Evolutionary conservation across 1,140 invertebrate genomes (phyloP).

Genomic region (Propsilocerus akamusi): DNA sequence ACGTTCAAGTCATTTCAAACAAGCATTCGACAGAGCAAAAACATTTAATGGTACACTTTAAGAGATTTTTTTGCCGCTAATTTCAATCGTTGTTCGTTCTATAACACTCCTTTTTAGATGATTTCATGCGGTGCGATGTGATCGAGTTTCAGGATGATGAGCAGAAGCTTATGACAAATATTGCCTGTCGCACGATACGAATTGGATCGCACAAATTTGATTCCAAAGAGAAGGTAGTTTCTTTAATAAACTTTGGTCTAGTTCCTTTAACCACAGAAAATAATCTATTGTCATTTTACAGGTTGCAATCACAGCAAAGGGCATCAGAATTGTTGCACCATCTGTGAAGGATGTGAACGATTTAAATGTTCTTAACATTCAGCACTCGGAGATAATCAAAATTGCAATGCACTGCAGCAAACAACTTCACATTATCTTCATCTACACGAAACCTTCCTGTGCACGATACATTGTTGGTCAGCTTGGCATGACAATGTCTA

Average conservation of each 20-base stretch:
- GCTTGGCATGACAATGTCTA: constrained; percentile 41
- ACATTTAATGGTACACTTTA: too few species aligned
- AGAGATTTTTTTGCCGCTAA: too few species aligned
- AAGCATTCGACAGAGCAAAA: too few species aligned
- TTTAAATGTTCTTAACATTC: constrained; percentile 37
- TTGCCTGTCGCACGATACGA: constrained; percentile 52
- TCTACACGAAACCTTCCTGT: constrained; percentile 45
- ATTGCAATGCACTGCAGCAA: constrained; percentile 55
- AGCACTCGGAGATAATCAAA: constrained; percentile 43
- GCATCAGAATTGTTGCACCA: constrained; percentile 46
- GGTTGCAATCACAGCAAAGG: constrained; percentile 39
- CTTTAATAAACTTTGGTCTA: constrained; percentile 4
- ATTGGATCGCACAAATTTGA: constrained; percentile 60
- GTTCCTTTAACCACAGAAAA: not conserved
- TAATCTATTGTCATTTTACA: constrained; percentile 13
- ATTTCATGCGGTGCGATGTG: constrained; percentile 16
- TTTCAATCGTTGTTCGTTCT: too few species aligned
- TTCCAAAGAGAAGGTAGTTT: constrained; percentile 39
- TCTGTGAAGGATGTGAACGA: constrained; percentile 35
- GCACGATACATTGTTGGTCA: constrained; percentile 43
- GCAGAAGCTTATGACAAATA: constrained; percentile 24
- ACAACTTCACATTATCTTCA: constrained; percentile 52
- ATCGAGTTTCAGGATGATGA: constrained; percentile 11
- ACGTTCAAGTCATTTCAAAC: too few species aligned
- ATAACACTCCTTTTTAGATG: constrained; percentile 5